Evolutionary conservation across 2,797 vertebrate genomes (phyloP), one percentile per base, ranked within the genome.

Genomic region (Ara ararauna): DNA sequence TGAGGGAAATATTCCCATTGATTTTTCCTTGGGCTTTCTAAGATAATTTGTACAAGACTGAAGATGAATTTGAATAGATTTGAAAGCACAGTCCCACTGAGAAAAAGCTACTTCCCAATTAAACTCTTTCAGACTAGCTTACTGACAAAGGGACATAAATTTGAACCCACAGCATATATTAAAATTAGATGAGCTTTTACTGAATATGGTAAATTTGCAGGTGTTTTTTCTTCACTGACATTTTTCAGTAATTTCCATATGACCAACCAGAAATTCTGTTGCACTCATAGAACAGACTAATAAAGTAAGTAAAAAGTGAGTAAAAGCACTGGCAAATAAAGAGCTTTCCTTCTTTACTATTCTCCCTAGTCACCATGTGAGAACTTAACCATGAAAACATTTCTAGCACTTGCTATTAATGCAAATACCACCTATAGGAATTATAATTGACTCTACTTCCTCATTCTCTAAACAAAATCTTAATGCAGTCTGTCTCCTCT

Each of bases 11-110:
- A 87, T 72, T 94, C 44, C 36, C 58, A 93, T 56, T 94, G 91
- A 96, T 91, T 97, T 96, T 97, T 87, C 79, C 38, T 95, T 93
- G 50, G 68, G 85, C 53, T 95, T 87, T 72, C 92, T 84, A 75
- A 89, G 81, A 93, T 48, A 90, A 97, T 96, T 94, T 96, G 68
- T 29, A 88, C 30, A 78, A 56, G 86, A 66, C 71, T 82, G 82
- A 94, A 66, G 94, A 94, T 27, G 29, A 93, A 93, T 96, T 95
- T 93, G 90, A 82, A 75, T 36, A 54, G 54, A 44, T 94, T 92
- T 96, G 75, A 91, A 97, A 97, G 75, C 85, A 86, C 65, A 74
- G 20, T 84, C 58, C 70, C 85, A 87, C 42, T 83, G 78, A 94
- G 88, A 68, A 85, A 67, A 38, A 93, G 45, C 36, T 75, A 96